Evolutionary conservation across 2,113 vertebrate species (phyloP).

Genomic region (Mionectes macconnelli): DNA sequence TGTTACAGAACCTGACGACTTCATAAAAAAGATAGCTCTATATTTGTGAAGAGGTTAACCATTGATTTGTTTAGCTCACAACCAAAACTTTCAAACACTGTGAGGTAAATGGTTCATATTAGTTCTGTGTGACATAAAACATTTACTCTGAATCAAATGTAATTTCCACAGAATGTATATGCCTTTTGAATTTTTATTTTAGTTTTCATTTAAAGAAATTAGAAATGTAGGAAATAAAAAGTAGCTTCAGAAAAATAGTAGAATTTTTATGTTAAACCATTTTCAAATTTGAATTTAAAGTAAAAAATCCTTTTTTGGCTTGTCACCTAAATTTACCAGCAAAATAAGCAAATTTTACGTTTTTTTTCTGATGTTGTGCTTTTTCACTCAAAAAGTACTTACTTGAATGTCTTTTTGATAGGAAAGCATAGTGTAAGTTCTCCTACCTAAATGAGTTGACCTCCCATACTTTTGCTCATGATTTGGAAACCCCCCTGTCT

Average conservation of each 20-base stretch:
- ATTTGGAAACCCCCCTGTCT: accelerated
- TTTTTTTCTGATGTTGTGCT: neutral
- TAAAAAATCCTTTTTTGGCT: accelerated
- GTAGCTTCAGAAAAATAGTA: neutral
- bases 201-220: neutral
- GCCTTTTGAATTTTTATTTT: neutral
- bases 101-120: neutral
- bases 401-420: neutral
- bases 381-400: neutral
- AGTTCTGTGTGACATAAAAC: neutral
- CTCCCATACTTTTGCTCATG: neutral
- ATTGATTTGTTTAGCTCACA: neutral
- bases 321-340: neutral
- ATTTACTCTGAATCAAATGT: neutral
- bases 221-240: neutral
- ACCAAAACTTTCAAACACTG: neutral
- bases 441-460: neutral
- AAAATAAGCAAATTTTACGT: neutral
- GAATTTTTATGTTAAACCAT: neutral
- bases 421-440: neutral
- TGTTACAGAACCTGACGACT: neutral
- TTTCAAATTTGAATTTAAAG: neutral
- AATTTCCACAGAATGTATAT: neutral
- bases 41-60: neutral
- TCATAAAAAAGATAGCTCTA: neutral